A percentile compares a stretch with the other conserved stretches of the same genome.
Conservation (phyloP, 2,888 invertebrate genomes). For the Auanema freiburgensis region DNA sequence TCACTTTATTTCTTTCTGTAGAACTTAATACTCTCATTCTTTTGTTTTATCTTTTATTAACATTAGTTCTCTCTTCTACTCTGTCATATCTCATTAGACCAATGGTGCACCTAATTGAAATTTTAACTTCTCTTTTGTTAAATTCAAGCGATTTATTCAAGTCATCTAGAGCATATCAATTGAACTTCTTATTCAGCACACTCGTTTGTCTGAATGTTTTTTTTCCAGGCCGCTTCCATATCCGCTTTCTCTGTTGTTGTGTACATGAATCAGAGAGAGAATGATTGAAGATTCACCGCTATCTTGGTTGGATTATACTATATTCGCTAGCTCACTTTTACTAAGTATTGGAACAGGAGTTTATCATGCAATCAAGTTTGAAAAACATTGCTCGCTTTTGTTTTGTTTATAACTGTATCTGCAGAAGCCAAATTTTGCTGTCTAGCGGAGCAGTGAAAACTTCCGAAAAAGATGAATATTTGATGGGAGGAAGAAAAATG, state of each 20-base stretch:
- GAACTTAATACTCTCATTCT: neutral
- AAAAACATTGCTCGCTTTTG: neutral
- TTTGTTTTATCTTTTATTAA: neutral
- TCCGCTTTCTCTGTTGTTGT: neutral
- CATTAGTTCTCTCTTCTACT: slow-evolving; percentile 5
- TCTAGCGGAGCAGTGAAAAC: slow-evolving; percentile 23
- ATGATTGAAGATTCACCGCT: slow-evolving; percentile 17
- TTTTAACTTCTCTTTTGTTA: slow-evolving; percentile 1
- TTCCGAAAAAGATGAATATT: slow-evolving; percentile 53
- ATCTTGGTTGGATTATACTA: slow-evolving; percentile 50
- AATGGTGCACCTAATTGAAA: neutral
- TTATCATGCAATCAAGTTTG: slow-evolving; percentile 55
- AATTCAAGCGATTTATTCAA: neutral
- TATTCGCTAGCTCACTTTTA: slow-evolving; percentile 45
- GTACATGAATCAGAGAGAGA: too few relatives aligned
- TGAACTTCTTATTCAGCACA: neutral
- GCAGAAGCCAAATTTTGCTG: slow-evolving; percentile 37
- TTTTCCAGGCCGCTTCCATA: neutral
- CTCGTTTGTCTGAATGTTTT: neutral
- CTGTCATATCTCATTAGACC: neutral
- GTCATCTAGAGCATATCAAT: slow-evolving; percentile 3
- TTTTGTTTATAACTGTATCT: slow-evolving; percentile 1
- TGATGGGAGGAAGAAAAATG: slow-evolving; percentile 56
- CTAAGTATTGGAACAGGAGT: slow-evolving; percentile 53
- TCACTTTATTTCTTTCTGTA: slow-evolving; percentile 1